These are phyloP conservation scores for Emberiza fucata DNA, from an alignment of 2,113 vertebrate genomes.

Conservation along the genomic window DNA sequence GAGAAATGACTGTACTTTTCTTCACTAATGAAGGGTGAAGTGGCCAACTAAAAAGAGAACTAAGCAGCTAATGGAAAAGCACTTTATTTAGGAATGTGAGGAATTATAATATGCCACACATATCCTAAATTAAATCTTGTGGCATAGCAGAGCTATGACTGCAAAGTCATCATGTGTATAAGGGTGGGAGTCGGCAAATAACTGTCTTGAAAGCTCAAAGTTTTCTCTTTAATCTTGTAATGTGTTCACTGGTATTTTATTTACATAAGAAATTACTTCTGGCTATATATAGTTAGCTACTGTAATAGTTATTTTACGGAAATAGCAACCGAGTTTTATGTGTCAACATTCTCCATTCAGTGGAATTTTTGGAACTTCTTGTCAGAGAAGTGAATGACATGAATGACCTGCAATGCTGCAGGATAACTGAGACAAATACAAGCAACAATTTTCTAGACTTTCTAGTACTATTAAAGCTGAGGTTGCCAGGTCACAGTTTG, in stretches of 20 bases:
- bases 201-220: not conserved
- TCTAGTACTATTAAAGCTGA: not conserved
- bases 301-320: conserved; percentile 14
- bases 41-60: not conserved
- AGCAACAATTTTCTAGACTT: not conserved
- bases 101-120: not conserved
- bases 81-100: conserved; percentile 31
- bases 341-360: conserved; percentile 28
- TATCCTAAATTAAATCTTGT: conserved; percentile 20
- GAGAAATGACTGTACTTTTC: not conserved
- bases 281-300: conserved; percentile 51
- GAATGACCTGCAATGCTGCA: not conserved
- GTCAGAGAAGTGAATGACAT: not conserved
- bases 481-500: not conserved
- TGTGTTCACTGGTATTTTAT: conserved; percentile 51
- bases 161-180: not conserved
- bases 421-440: not conserved
- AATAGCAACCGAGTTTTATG: conserved; percentile 17
- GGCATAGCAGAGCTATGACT: conserved; percentile 26
- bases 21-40: not conserved
- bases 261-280: conserved; percentile 52
- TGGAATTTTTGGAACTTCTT: conserved; percentile 38
- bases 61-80: conserved; percentile 22
- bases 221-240: conserved; percentile 40
- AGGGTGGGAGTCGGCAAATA: not conserved